A percentile compares a stretch with the other conserved stretches of the same genome.
Conservation (phyloP, 1,140 invertebrate species). For the Liolophura sinensis region DNA sequence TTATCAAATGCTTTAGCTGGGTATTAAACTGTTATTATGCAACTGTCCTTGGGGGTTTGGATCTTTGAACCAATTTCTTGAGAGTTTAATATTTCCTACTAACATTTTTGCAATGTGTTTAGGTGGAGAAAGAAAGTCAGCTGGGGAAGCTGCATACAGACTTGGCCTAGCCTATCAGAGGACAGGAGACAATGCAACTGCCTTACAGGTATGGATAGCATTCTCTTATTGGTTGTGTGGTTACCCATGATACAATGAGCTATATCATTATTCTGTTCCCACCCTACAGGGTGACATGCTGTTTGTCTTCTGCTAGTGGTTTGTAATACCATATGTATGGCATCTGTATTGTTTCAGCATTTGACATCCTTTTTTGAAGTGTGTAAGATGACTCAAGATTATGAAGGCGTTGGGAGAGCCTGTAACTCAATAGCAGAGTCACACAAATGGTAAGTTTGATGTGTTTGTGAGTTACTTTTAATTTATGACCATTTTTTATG, state of each 20-base stretch:
- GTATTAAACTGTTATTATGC: no score
- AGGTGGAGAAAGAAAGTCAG: constrained; percentile 46
- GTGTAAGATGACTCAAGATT: constrained; percentile 39
- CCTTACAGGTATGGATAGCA: constrained; percentile 40
- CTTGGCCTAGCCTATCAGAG: constrained; percentile 50
- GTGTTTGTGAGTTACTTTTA: not conserved
- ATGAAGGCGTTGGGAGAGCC: constrained; percentile 54
- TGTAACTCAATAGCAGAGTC: constrained; percentile 57
- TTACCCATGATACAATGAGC: not conserved
- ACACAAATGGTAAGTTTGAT: constrained; percentile 43
- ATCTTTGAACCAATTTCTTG: no score
- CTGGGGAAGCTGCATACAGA: constrained; percentile 50
- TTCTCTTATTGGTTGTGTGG: not conserved
- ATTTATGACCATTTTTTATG: no score
- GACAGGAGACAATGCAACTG: constrained; percentile 43
- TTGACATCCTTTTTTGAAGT: constrained; percentile 49
- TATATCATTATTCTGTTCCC: no score
- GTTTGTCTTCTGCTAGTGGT: no score
- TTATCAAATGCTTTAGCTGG: no score
- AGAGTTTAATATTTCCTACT: no score
- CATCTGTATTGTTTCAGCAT: constrained; percentile 36
- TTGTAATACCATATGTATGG: no score
- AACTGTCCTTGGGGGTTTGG: no score
- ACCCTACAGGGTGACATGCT: no score
- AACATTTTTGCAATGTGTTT: not conserved